Evolutionary conservation across 2,888 invertebrate species (phyloP).

Genomic region (Drosophila maculinotata): DNA sequence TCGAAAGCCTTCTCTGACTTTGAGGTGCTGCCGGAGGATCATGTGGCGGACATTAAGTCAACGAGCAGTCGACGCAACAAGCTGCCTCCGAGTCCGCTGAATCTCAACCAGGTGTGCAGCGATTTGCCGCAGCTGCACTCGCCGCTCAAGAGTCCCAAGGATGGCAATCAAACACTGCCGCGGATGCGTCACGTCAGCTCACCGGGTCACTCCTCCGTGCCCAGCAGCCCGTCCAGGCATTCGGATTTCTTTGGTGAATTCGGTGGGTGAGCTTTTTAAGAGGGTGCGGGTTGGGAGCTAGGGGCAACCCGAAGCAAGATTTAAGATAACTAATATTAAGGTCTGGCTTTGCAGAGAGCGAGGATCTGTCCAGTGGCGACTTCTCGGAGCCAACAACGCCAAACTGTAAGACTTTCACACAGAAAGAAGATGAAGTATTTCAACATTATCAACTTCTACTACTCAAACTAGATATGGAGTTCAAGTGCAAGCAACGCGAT

Average conservation of each 20-base stretch:
- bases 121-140: slow-evolving; percentile 84
- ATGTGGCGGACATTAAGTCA: slow-evolving; percentile 80
- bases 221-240: slow-evolving; percentile 89
- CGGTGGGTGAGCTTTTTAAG: slow-evolving; percentile 85
- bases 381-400: slow-evolving; percentile 85
- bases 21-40: slow-evolving; percentile 84
- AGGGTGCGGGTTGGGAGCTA: too few species aligned
- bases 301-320: too few species aligned
- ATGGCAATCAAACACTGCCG: slow-evolving; percentile 79
- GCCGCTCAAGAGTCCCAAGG: slow-evolving; percentile 82
- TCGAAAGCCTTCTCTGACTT: slow-evolving; percentile 82
- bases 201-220: slow-evolving; percentile 87
- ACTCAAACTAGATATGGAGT: slow-evolving; percentile 90
- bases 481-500: slow-evolving; percentile 90
- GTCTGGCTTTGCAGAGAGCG: slow-evolving; percentile 81
- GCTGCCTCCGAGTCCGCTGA: slow-evolving; percentile 83
- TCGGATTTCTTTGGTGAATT: slow-evolving; percentile 89
- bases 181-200: slow-evolving; percentile 87
- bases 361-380: slow-evolving; percentile 85
- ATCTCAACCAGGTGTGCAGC: slow-evolving; percentile 82
- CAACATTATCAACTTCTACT: slow-evolving; percentile 90
- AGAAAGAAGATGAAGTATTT: slow-evolving; percentile 89
- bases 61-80: slow-evolving; percentile 73
- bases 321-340: too few species aligned
- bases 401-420: slow-evolving; percentile 79